A percentile compares a stretch with the other conserved stretches of the same genome.
Conservation (phyloP, 2,888 invertebrate genomes). For the Lasioglossum calceatum region DNA sequence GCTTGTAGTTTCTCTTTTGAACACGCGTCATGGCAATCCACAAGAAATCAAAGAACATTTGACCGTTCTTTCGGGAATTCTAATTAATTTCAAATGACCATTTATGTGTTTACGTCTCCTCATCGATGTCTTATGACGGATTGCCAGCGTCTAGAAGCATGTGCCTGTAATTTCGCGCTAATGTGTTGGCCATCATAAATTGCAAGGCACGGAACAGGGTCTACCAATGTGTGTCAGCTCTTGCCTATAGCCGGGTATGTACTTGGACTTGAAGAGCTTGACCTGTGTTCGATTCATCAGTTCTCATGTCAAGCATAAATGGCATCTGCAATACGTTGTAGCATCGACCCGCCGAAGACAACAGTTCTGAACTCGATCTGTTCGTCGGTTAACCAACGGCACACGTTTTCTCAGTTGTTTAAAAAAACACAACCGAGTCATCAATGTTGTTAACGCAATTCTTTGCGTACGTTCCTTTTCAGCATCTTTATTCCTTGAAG, state of each 20-base stretch:
- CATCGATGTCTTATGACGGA: not conserved
- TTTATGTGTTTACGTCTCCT: not conserved
- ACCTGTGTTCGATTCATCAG: conserved; percentile 9
- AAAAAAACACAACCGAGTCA: not conserved
- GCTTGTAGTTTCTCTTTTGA: not conserved
- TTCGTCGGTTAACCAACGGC: too few relatives aligned
- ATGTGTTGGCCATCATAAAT: not conserved
- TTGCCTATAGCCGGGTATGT: not conserved
- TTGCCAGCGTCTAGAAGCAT: not conserved
- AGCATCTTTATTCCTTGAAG: not conserved
- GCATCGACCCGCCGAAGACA: too few relatives aligned
- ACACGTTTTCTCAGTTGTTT: too few relatives aligned
- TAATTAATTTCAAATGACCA: not conserved
- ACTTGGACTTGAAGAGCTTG: conserved; percentile 5
- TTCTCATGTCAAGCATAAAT: not conserved
- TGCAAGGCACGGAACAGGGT: not conserved
- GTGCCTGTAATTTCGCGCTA: not conserved
- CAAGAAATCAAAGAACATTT: not conserved
- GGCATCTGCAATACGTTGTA: too few relatives aligned
- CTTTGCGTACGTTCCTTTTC: not conserved
- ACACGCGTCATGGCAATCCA: not conserved
- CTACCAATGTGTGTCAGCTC: not conserved
- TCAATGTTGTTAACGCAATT: not conserved
- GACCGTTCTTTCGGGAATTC: not conserved
- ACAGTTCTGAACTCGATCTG: too few relatives aligned